Evolutionary conservation across 2,888 invertebrate genomes (phyloP).

Genomic region (Eretmocerus hayati): DNA sequence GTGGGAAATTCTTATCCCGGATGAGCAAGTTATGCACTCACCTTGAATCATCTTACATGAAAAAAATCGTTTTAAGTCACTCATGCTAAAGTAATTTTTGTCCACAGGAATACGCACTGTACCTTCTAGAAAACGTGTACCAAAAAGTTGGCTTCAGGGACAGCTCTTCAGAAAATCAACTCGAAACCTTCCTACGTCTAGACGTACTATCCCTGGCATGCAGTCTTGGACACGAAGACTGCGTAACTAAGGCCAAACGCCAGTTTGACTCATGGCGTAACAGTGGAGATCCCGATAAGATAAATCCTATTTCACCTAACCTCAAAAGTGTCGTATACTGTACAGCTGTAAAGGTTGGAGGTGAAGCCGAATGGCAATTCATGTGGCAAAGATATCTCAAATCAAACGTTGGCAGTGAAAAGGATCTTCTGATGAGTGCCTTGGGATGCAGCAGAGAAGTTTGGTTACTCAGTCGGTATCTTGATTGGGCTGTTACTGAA

Average conservation of each 20-base stretch:
- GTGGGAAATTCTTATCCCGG: too few relatives aligned
- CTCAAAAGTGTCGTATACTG: constrained; percentile 80
- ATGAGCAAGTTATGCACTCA: too few relatives aligned
- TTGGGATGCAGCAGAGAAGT: constrained; percentile 77
- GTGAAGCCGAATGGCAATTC: constrained; percentile 82
- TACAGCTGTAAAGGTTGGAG: constrained; percentile 75
- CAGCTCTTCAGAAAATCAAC: constrained; percentile 56
- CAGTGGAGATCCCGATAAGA: constrained; percentile 62
- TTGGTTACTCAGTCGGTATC: constrained; percentile 73
- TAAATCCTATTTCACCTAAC: constrained; percentile 81
- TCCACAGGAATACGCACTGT: constrained; percentile 60
- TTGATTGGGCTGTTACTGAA: constrained; percentile 66
- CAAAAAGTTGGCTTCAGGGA: constrained; percentile 63
- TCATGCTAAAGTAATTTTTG: too few relatives aligned
- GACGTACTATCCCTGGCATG: constrained; percentile 71
- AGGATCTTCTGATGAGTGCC: constrained; percentile 67
- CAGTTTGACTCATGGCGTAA: constrained; percentile 72
- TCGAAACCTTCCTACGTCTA: constrained; percentile 64
- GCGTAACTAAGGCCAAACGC: constrained; percentile 64
- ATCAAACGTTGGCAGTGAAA: constrained; percentile 74
- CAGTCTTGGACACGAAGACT: constrained; percentile 64
- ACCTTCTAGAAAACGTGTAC: constrained; percentile 61
- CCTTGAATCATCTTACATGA: too few relatives aligned
- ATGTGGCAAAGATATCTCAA: constrained; percentile 71
- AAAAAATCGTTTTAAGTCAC: too few relatives aligned